Percentiles rank a stretch among this genome's conserved stretches.
These are phyloP conservation scores for Dryas iulia DNA, from an alignment of 1,140 invertebrate genomes.

Conservation along the genomic window DNA sequence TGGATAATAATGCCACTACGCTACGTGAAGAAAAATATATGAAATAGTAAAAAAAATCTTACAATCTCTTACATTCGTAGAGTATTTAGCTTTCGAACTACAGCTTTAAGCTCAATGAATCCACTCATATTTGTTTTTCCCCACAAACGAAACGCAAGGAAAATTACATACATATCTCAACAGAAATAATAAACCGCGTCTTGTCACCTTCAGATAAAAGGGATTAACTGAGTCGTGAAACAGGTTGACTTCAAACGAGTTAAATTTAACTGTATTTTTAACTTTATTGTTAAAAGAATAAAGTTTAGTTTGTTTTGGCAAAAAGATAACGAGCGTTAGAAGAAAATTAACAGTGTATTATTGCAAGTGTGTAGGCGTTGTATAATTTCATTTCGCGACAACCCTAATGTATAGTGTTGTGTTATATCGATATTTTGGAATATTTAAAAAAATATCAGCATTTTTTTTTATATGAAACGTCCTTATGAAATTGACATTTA, in stretches of 20 bases:
- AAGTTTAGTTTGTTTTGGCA: constrained; percentile 20
- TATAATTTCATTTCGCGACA: constrained; percentile 76
- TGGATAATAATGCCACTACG: no score
- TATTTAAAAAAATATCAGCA: neutral
- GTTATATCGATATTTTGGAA: constrained; percentile 19
- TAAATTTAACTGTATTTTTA: constrained; percentile 12
- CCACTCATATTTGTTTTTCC: neutral
- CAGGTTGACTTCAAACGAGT: constrained; percentile 57
- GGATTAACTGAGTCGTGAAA: constrained; percentile 70
- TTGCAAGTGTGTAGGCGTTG: constrained; percentile 70
- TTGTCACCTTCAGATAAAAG: constrained; percentile 77
- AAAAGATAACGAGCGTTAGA: constrained; percentile 44
- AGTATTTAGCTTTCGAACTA: neutral
- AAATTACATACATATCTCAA: constrained; percentile 66
- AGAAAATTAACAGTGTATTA: constrained; percentile 71
- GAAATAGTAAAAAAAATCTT: no score
- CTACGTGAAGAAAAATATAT: no score
- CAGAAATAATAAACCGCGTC: constrained; percentile 74
- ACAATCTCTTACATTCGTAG: neutral
- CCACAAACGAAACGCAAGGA: constrained; percentile 7
- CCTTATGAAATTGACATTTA: no score
- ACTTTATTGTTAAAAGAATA: constrained; percentile 24
- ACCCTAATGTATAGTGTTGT: constrained; percentile 63
- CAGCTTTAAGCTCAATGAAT: neutral
- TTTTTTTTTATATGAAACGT: no score